Conservation (phyloP, 2,797 vertebrate genomes). For the Phrynocephalus guinanensis region DNA sequence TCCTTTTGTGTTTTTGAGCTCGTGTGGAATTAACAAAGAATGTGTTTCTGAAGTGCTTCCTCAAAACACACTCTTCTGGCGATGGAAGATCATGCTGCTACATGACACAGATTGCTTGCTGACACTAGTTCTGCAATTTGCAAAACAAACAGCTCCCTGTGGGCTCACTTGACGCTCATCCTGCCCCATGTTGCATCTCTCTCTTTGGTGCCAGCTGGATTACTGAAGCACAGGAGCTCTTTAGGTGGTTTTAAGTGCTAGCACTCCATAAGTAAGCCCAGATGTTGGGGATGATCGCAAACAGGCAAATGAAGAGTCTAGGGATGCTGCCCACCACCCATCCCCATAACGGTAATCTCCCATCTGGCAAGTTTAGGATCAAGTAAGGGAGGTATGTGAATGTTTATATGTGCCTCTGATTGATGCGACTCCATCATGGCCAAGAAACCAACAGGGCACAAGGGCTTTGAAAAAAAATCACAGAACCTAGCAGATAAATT, state of each 20-base stretch:
- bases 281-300: slow-evolving; percentile 57
- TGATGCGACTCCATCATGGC: slow-evolving; percentile 30
- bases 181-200: background rate
- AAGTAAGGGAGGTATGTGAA: background rate
- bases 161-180: slow-evolving; percentile 42
- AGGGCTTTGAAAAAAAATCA: slow-evolving; percentile 10
- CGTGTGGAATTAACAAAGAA: slow-evolving; percentile 7
- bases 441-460: background rate
- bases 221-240: slow-evolving; percentile 41
- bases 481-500: background rate
- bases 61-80: background rate
- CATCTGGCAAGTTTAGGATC: slow-evolving; percentile 56
- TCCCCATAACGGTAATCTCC: slow-evolving; percentile 12
- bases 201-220: slow-evolving; percentile 45
- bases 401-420: background rate
- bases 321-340: slow-evolving; percentile 35
- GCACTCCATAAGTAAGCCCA: slow-evolving; percentile 31
- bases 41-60: slow-evolving; percentile 1
- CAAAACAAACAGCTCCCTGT: slow-evolving; percentile 54
- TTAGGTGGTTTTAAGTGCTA: slow-evolving; percentile 42
- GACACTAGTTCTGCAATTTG: slow-evolving; percentile 61
- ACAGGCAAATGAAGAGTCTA: slow-evolving; percentile 52
- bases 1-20: background rate
- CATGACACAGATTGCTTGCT: slow-evolving; percentile 44
- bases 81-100: slow-evolving; percentile 32